Evolutionary conservation across 92 coral and sea anemone genomes (phyloP).

Genomic region (Parazoanthus darwini): DNA sequence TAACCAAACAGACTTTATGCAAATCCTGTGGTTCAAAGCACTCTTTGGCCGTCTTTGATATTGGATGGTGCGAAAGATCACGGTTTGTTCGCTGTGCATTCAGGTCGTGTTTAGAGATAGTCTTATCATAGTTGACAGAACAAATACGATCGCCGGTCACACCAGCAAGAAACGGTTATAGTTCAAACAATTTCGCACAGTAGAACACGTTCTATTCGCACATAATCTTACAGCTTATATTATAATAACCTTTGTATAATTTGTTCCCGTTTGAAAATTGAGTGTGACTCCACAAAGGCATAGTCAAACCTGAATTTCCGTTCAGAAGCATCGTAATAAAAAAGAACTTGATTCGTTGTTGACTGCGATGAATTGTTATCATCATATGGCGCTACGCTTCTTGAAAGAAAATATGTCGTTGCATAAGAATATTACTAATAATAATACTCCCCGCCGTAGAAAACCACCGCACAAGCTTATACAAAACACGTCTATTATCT

Average conservation of each 20-base stretch:
- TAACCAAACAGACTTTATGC: constrained; percentile 17
- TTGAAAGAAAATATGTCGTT: background rate
- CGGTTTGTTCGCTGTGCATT: background rate
- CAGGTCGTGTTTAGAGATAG: background rate
- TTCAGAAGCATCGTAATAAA: background rate
- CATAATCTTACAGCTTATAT: background rate
- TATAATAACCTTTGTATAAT: background rate
- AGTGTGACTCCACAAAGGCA: background rate
- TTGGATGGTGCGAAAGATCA: background rate
- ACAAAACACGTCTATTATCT: too few species aligned
- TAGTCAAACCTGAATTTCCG: background rate
- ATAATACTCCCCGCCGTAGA: background rate
- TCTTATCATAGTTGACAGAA: background rate
- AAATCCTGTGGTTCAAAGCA: background rate
- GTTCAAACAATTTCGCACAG: background rate
- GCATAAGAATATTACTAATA: background rate
- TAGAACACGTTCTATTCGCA: background rate
- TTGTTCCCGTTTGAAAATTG: background rate
- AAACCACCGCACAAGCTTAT: background rate
- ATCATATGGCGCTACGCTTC: background rate
- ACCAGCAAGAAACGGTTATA: background rate
- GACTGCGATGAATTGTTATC: background rate
- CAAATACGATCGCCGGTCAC: background rate
- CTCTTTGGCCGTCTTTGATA: background rate
- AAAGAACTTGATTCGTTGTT: background rate